Conservation (phyloP, 1,140 invertebrate genomes). For the Belonocnema kinseyi region DNA sequence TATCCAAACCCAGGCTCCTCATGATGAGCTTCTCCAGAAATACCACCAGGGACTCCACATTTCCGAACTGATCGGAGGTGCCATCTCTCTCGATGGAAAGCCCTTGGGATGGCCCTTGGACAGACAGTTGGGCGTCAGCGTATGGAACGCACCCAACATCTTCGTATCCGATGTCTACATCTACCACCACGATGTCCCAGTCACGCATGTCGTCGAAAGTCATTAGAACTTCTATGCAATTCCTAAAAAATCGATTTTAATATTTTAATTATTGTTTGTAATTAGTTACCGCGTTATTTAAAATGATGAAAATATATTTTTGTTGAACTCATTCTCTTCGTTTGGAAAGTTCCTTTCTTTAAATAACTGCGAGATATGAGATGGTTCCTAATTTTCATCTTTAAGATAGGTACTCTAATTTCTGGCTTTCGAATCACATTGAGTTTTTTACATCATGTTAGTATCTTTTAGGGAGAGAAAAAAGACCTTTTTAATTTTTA, state of each 20-base stretch:
- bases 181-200: slow-evolving; percentile 66
- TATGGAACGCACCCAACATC: slow-evolving; percentile 38
- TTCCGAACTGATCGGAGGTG: no score
- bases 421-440: no score
- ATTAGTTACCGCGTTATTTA: not conserved
- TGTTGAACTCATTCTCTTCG: slow-evolving; percentile 36
- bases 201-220: slow-evolving; percentile 40
- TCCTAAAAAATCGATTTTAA: not conserved
- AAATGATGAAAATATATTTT: slow-evolving; percentile 54
- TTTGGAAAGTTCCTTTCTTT: not conserved
- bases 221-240: not conserved
- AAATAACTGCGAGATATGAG: not conserved
- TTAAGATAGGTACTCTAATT: no score
- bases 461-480: no score
- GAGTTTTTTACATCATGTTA: no score
- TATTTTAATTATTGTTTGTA: slow-evolving; percentile 11
- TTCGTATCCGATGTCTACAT: slow-evolving; percentile 71
- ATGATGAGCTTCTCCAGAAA: no score
- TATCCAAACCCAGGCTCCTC: no score
- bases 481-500: no score
- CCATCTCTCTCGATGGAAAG: slow-evolving; percentile 45
- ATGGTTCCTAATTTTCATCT: no score
- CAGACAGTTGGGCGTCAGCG: slow-evolving; percentile 57
- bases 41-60: no score
- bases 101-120: slow-evolving; percentile 77